phyloP scores from a whole-genome alignment of 2,113 vertebrate genomes.

The Mastomys natalensis region DNA sequence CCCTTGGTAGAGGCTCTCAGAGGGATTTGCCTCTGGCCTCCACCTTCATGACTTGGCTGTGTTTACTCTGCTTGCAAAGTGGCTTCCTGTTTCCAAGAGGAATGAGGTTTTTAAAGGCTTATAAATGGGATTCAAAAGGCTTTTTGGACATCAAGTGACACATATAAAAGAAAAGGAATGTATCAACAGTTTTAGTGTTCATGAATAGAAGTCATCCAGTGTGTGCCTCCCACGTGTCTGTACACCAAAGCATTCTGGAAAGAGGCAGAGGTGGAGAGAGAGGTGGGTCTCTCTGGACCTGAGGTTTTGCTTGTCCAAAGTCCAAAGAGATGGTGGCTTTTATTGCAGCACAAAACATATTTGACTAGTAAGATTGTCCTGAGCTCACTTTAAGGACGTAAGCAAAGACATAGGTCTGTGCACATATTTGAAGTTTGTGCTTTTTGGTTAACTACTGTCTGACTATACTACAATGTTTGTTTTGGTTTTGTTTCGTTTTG shows the following conservation, averaged over 20 bases:
- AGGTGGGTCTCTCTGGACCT: background rate
- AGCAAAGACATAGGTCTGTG: background rate
- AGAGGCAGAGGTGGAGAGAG: background rate
- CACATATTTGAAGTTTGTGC: background rate
- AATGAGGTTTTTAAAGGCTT: conserved; percentile 78
- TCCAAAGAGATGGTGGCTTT: background rate
- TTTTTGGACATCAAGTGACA: conserved; percentile 79
- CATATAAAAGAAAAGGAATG: conserved; percentile 48
- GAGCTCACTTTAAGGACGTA: background rate
- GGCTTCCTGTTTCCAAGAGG: conserved; percentile 79
- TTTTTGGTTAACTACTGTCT: background rate
- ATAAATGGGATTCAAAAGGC: conserved; percentile 75
- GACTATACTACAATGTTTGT: background rate
- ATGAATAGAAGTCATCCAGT: conserved; percentile 65
- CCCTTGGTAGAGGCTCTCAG: background rate
- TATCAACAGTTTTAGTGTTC: conserved; percentile 67
- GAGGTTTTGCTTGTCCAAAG: background rate
- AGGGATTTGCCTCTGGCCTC: background rate
- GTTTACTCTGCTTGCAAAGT: conserved; percentile 63
- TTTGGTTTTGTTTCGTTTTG: background rate
- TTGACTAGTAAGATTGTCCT: background rate
- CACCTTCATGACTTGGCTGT: conserved; percentile 26
- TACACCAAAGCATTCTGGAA: background rate
- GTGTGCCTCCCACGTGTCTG: background rate
- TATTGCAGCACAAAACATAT: background rate